Percentiles rank a stretch among this genome's conserved stretches.
Conservation (phyloP, 2,888 invertebrate genomes). For the Eupithecia subumbrata region DNA sequence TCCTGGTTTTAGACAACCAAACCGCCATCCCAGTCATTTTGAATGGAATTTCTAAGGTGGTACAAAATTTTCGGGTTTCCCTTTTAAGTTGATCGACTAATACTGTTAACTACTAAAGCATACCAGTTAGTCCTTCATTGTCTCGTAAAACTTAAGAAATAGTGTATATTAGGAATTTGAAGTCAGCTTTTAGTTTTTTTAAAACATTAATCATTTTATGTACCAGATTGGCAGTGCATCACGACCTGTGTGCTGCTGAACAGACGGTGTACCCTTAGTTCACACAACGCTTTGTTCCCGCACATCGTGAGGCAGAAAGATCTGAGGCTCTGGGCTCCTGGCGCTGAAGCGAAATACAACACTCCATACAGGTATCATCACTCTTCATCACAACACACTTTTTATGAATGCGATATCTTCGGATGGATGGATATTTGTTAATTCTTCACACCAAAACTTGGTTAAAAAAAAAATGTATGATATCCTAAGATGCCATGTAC, state of each 20-base stretch:
- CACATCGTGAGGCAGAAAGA: not conserved
- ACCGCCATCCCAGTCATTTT: too few species aligned
- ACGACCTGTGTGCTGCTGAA: not conserved
- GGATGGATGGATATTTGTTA: not conserved
- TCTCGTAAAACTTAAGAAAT: too few species aligned
- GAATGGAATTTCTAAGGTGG: too few species aligned
- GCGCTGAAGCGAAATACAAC: not conserved
- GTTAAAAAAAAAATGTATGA: too few species aligned
- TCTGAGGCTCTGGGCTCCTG: not conserved
- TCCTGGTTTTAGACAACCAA: too few species aligned
- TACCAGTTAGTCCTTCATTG: too few species aligned
- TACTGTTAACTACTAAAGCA: too few species aligned
- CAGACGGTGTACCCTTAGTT: not conserved
- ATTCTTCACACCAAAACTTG: too few species aligned
- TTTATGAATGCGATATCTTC: not conserved
- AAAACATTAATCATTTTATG: not conserved
- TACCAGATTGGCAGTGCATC: constrained; percentile 10
- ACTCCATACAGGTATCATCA: constrained; percentile 1
- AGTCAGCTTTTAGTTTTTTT: not conserved
- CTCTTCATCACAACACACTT: not conserved
- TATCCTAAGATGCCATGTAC: too few species aligned
- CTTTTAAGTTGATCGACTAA: too few species aligned
- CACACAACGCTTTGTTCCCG: not conserved
- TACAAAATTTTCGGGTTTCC: too few species aligned
- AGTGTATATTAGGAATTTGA: not conserved